phyloP scores from a whole-genome alignment of 1,140 invertebrate genomes.

The Liolophura sinensis region DNA sequence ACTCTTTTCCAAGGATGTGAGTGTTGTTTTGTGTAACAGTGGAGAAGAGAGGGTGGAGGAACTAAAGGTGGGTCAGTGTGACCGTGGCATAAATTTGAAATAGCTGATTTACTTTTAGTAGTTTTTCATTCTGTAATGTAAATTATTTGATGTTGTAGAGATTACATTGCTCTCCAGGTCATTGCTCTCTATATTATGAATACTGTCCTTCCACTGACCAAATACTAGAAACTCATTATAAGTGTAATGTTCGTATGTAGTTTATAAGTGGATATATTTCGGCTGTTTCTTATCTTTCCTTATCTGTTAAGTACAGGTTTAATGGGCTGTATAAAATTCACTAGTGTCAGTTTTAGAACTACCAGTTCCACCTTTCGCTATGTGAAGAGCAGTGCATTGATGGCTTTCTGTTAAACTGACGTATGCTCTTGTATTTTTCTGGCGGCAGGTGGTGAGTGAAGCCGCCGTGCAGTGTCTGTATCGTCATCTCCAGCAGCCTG shows the following conservation, averaged over 20 bases:
- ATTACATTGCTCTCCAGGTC: too few relatives aligned
- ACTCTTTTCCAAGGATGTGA: constrained; percentile 12
- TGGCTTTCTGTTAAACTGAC: not conserved
- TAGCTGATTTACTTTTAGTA: not conserved
- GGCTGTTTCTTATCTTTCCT: too few relatives aligned
- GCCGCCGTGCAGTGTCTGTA: constrained; percentile 16
- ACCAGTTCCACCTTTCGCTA: not conserved
- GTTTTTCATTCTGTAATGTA: not conserved
- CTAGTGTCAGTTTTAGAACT: too few relatives aligned
- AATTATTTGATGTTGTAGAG: too few relatives aligned
- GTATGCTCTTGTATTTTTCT: not conserved
- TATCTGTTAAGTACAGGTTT: too few relatives aligned
- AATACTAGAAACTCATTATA: too few relatives aligned
- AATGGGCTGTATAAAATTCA: too few relatives aligned
- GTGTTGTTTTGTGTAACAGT: constrained; percentile 17
- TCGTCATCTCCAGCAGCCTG: constrained; percentile 15
- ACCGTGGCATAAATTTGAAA: too few relatives aligned
- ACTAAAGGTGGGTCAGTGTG: constrained; percentile 19
- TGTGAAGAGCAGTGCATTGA: not conserved
- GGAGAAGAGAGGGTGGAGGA: constrained; percentile 22
- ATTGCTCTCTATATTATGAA: too few relatives aligned
- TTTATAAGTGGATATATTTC: too few relatives aligned
- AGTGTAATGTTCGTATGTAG: too few relatives aligned
- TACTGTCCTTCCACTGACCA: too few relatives aligned
- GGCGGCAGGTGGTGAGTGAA: constrained; percentile 17